Evolutionary conservation across 2,888 invertebrate species (phyloP), one percentile per base, ranked within the genome.

Genomic region (Eupithecia abbreviata): DNA sequence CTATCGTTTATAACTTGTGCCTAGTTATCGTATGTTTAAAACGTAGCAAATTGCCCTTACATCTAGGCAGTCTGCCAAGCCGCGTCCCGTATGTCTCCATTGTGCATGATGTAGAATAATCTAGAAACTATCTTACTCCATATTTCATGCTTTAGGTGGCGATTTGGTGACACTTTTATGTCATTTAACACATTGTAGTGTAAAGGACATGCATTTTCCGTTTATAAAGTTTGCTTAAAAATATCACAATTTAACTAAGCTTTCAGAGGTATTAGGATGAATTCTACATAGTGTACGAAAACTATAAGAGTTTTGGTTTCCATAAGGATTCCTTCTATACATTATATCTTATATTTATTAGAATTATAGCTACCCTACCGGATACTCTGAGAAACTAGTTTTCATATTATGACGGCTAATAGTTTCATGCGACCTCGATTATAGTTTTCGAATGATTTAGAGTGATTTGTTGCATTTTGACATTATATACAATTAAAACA

Each of bases 41-140:
- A 89, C 72, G 76, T 66, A 67, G 76, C 78, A 78, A 89, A 91
- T 80, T 79, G 81, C 73, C 81, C 80, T 79, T 75, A 77, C 79
- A 79, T 80, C 81, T 82, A 81, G 83, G 83, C 83, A 83, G 76
- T 77, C 75, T 79, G 83, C 83, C 83, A 84, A 82, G 75, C 83
- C 82, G 81, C 81, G 82, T 81, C 81, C 77, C 76, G 77, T 82
- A 79, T 81, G 79, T 83, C 83, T 83, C 82, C 80, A 82, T 82
- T 80, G 75, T 72, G 74, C 80, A 81, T 79, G 76, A 82, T 80
- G 82, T 81, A 81, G 80, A 77, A 80, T 82, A 75, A 82, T 82
- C 77, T 80, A 79, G 77, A 71, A 47, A 30, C 73, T 75, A 70
- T 73, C 77, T 18, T 58, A 41, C 69, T 69, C 18, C 12, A 45